Percentiles rank a stretch among this genome's conserved stretches.
Evolutionary conservation across 2,888 invertebrate genomes (phyloP).

Genomic region (Panzeria rudis): DNA sequence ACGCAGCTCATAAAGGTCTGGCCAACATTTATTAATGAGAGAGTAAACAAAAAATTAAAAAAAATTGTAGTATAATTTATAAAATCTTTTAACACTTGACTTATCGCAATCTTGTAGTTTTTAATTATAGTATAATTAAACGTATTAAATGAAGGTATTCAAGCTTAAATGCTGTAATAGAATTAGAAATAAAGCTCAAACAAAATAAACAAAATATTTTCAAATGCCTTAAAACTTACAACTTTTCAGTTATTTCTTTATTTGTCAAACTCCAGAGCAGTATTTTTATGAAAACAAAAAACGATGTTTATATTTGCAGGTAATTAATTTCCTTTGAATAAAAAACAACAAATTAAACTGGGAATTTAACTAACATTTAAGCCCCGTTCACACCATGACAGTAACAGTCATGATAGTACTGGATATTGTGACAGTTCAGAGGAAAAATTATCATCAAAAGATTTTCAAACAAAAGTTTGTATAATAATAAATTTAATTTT

Average conservation of each 20-base stretch:
- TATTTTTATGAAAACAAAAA: too few relatives aligned
- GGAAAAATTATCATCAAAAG: too few relatives aligned
- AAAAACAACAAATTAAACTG: neutral
- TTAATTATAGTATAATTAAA: slow-evolving; percentile 64
- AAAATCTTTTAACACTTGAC: slow-evolving; percentile 46
- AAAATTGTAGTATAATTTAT: slow-evolving; percentile 24
- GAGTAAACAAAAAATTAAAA: neutral
- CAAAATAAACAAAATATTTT: neutral
- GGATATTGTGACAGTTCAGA: too few relatives aligned
- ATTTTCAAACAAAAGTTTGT: too few relatives aligned
- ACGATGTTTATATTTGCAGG: neutral
- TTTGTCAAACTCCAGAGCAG: neutral
- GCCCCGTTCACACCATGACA: too few relatives aligned
- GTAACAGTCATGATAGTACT: too few relatives aligned
- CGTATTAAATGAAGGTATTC: slow-evolving; percentile 8
- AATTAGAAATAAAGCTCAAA: neutral
- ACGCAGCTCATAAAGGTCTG: slow-evolving; percentile 9
- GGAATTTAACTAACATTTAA: too few relatives aligned
- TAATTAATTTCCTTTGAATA: neutral
- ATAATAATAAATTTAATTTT: too few relatives aligned
- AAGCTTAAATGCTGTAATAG: slow-evolving; percentile 3
- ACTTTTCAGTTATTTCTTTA: neutral
- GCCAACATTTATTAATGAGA: slow-evolving; percentile 11
- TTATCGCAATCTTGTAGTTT: slow-evolving; percentile 53
- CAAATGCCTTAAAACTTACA: neutral